Evolutionary conservation across 2,797 vertebrate genomes (phyloP).

Genomic region (Labeo calbasu): DNA sequence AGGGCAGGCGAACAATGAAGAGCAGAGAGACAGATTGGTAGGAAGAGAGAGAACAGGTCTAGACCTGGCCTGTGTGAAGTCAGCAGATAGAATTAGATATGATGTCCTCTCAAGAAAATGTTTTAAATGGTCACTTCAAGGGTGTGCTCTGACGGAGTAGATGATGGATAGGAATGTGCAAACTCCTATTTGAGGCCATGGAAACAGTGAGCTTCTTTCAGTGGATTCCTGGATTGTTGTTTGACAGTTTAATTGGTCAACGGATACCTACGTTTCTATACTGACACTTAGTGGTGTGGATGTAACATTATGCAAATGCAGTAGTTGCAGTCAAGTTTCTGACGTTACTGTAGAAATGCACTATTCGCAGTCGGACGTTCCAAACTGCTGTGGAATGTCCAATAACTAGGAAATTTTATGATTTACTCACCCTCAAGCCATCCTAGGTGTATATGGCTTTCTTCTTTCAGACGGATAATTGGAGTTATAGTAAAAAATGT

Average conservation of each 20-base stretch:
- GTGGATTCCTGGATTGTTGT: neutral
- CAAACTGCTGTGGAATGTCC: neutral
- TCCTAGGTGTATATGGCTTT: too few relatives aligned
- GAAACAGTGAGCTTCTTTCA: neutral
- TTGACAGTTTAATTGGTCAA: neutral
- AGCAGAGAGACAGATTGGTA: constrained; percentile 7
- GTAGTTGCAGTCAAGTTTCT: neutral
- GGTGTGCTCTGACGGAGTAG: neutral
- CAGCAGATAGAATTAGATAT: constrained; percentile 68
- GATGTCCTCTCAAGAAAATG: constrained; percentile 66
- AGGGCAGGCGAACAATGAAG: constrained; percentile 47
- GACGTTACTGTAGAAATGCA: neutral
- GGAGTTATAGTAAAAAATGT: too few relatives aligned
- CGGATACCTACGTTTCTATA: neutral
- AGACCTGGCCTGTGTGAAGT: constrained; percentile 64
- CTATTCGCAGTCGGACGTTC: neutral
- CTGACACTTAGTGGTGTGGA: neutral
- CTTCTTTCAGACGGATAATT: too few relatives aligned
- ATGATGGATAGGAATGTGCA: neutral
- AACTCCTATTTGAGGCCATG: neutral
- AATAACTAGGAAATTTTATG: neutral
- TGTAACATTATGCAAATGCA: neutral
- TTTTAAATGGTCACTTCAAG: constrained; percentile 58
- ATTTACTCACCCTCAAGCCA: too few relatives aligned
- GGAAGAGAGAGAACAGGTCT: constrained; percentile 68